Evolutionary conservation across 2,888 invertebrate species (phyloP), one percentile per base, ranked within the genome.

Genomic region (Synergus gifuensis): DNA sequence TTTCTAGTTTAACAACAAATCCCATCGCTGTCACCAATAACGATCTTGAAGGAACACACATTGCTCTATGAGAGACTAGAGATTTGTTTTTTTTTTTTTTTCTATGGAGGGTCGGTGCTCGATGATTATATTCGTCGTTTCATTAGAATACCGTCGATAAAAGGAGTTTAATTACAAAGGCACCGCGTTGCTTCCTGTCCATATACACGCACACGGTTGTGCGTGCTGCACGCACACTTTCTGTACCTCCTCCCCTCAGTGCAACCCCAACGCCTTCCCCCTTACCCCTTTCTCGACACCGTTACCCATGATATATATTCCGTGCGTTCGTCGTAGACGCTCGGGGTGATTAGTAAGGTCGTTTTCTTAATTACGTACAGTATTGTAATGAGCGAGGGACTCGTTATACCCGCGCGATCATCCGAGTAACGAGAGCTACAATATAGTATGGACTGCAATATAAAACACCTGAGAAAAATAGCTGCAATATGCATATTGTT

Each of bases 81-180:
- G 54, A n/a, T 54, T n/a, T 54, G n/a, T 28, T 28, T 28, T 28
- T 28, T 54, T 44, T 54, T 7, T 54, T 54, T 54, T 40, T 54
- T 42, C 36, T n/a, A 60, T 36, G 67, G 36, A 78, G 78, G 80
- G 82, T 81, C 76, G 81, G 79, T 79, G 84, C 84, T 87, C 86
- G 85, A 88, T 90, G 86, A 89, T 90, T 89, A 89, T 88, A 88
- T 86, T 88, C 86, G 85, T 79, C 85, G 82, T 88, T 90, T 88
- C 88, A 88, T 90, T 90, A 89, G 88, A 90, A 89, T 89, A 89
- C 88, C 86, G 84, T 81, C 86, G 89, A 89, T 89, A 88, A 89
- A 89, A 87, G 85, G 84, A 85, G 85, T 86, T 90, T 90, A 90
- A 90, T 90, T 90, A 89, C 86, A 87, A 88, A 89, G 88, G 84